Base-by-base conservation (phyloP, 1,140 invertebrate genomes). In the Glossosoma conforme region DNA sequence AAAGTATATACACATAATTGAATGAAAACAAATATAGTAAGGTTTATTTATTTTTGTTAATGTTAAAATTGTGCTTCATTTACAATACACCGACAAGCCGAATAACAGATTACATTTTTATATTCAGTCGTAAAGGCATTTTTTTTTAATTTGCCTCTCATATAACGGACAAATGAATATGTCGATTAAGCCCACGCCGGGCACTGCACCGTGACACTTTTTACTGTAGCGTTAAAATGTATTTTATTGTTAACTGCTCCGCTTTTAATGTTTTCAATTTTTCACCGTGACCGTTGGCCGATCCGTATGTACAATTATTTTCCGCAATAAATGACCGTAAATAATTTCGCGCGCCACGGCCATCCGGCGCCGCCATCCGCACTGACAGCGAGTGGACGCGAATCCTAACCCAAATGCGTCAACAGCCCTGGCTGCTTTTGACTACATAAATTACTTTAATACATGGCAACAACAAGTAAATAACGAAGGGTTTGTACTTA, bases 201-300 rank as follows among this genome's bases (percentile, higher is more conserved):
- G n/a, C n/a, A n/a, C n/a, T n/a, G n/a, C n/a, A n/a, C n/a, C n/a
- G n/a, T n/a, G n/a, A n/a, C n/a, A n/a, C n/a, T n/a, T 47, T 38
- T 28, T 36, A 45, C n/a, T 38, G 35, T 38, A 37, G 30, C 44
- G 44, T 47, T 13, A 33, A 47, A 47, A 47, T 47, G 33, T 47
- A 47, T 47, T 47, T 42, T 42, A 49, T 41, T 48, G 45, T 54
- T 42, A 48, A 54, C 25, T 43, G 44, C 32, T 22, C 24, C 17
- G 41, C 35, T 44, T 55, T 44, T 50, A 43, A 40, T 47, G 53
- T 43, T 47, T 46, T 30, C 49, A 56, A 56, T 56, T 56, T 56
- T 56, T 56, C 54, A 56, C 14, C 41, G n/a, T 10, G 25, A 21
- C 6, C n/a, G 25, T 28, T 28, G n/a, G 3, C 11, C 19, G n/a